Base-by-base conservation (phyloP, 2,113 vertebrate genomes). In the Phodopus roborovskii region DNA sequence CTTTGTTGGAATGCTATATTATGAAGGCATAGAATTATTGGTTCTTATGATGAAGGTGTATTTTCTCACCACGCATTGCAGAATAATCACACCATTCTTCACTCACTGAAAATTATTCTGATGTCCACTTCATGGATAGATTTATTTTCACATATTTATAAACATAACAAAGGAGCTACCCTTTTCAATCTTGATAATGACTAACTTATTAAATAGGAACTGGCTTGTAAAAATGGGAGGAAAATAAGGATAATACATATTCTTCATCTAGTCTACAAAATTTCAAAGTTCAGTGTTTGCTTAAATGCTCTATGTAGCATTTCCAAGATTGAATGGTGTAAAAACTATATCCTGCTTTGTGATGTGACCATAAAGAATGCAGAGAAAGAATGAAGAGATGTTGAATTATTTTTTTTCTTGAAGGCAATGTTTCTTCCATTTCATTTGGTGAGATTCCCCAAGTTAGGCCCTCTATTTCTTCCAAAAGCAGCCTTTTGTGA, bases 261-360 rank as follows among this genome's bases (percentile, higher is more conserved):
- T 82, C 16, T 62, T 92, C 82, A 66, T 50, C 17, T 92, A 50
- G 86, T 97, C 70, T 95, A 88, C 22, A 97, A 70, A 95, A 91
- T 93, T 90, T 91, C 64, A 53, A 81, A 90, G 24, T n/a, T 22
- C 48, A 7, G 7, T 75, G 16, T 92, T 92, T 95, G 42, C 45
- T 93, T 91, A 84, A 96, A 90, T 53, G 91, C 91, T 16, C 68
- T 82, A 90, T 92, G 71, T 50, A 88, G 60, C 10, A 45, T 68
- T 97, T 91, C 28, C 89, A 88, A 86, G 89, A 60, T 2, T 86
- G 86, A 90, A 45, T 16, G 70, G 7, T 36, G 39, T 82, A 12
- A 81, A 81, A 78, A 78, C 90, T 88, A 53, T 26, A 64, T 86
- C 78, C 77, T 73, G 73, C 16, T 77, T 92, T 60, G 33, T 58